phyloP scores from a whole-genome alignment of 2,888 invertebrate species.

The Xylota sylvarum region DNA sequence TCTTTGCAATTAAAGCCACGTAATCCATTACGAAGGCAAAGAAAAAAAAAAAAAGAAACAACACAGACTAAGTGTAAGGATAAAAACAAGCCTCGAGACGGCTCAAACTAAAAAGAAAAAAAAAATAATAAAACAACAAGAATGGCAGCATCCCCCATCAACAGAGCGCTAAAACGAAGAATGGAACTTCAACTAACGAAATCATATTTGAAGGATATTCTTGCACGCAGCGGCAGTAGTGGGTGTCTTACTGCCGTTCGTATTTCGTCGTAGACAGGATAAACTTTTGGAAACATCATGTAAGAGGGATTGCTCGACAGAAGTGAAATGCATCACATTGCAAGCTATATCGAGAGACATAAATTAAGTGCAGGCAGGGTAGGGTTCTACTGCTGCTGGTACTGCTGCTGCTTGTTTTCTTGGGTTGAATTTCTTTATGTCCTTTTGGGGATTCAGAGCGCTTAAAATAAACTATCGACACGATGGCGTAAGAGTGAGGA shows the following conservation, averaged over 20 bases:
- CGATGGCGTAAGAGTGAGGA: slow-evolving; percentile 43
- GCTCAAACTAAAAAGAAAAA: slow-evolving; percentile 5
- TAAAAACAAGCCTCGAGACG: slow-evolving; percentile 4
- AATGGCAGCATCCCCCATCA: slow-evolving; percentile 4
- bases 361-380: slow-evolving; percentile 70
- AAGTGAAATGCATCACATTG: slow-evolving; percentile 74
- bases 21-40: slow-evolving; percentile 67
- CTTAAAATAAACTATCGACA: slow-evolving; percentile 75
- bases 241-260: slow-evolving; percentile 14
- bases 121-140: slow-evolving; percentile 14
- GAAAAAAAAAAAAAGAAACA: background rate
- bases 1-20: slow-evolving; percentile 74
- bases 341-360: slow-evolving; percentile 73
- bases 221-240: slow-evolving; percentile 8
- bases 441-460: slow-evolving; percentile 59
- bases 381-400: slow-evolving; percentile 12
- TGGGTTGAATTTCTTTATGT: slow-evolving; percentile 36
- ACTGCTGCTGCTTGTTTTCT: background rate
- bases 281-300: slow-evolving; percentile 74
- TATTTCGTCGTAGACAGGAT: slow-evolving; percentile 55
- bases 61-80: background rate
- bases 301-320: slow-evolving; percentile 72
- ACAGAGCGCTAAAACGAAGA: slow-evolving; percentile 51
- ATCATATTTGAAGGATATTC: slow-evolving; percentile 62
- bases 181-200: slow-evolving; percentile 57